Base-by-base conservation (phyloP, 2,888 invertebrate species). In the Xestia sexstrigata region DNA sequence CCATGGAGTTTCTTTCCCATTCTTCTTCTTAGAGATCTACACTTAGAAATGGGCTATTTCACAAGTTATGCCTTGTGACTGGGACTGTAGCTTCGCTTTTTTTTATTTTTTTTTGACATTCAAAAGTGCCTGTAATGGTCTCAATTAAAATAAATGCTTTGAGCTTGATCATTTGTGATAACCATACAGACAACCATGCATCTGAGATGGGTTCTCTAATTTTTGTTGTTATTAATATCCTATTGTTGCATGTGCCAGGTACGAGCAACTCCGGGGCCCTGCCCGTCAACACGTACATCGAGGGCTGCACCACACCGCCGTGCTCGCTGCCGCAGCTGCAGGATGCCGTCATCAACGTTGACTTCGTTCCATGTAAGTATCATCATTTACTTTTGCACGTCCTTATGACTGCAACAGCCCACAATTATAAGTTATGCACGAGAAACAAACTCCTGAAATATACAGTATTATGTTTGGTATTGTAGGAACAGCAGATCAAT, bases 351-450 rank as follows among this genome's bases (percentile, higher is more conserved):
- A 78, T 94, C 17, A 70, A 92, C 66, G 74, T 93, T 1, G 68
- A 91, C 8, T 94, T 94, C 78, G 77, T 60, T 87, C 88, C 92
- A n/a, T 90, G 93, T 93, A 26, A 88, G 93, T 91, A 79, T 39
- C 11, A 5, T n/a, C 39, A 23, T 49, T 23, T 30, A 47, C 23
- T 65, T 65, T n/a, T 0, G 1, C 60, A 30, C 4, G 9, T 20
- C 30, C 8, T 5, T 30, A 30, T 23, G n/a, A 6, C n/a, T n/a
- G 3, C 3, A 42, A 42, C 8, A 42, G 42, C 9, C 9, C 17
- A 9, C 30, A 60, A 20, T 9, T 26, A n/a, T n/a, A 23, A 11
- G n/a, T 52, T 23, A n/a, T 11, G 11, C 55, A n/a, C 13, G 13
- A n/a, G n/a, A 55, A 55, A 55, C n/a, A 30, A 62, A 23, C 62